Conservation (phyloP, 2,888 invertebrate genomes). For the Heliconius cydno region DNA sequence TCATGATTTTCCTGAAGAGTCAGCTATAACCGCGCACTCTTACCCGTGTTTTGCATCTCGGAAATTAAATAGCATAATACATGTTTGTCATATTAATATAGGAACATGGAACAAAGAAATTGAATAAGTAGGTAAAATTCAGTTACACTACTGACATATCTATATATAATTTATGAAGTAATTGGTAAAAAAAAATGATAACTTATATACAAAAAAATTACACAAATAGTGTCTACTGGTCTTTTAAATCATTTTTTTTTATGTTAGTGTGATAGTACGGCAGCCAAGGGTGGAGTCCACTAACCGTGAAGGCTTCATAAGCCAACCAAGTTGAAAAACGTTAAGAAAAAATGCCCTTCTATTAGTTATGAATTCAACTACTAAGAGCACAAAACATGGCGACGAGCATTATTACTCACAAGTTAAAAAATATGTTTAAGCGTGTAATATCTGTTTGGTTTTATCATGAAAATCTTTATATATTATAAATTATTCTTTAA, state of each 20-base stretch:
- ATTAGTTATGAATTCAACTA: conserved; percentile 38
- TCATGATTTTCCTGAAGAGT: not conserved
- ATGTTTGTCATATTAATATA: no score
- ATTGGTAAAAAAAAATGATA: no score
- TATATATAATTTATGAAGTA: no score
- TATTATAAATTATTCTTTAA: not conserved
- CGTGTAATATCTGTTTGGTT: not conserved
- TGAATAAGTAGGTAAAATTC: no score
- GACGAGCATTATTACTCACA: not conserved
- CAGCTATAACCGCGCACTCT: not conserved
- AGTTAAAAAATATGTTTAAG: not conserved
- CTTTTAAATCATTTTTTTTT: conserved; percentile 58
- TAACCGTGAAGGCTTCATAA: conserved; percentile 64
- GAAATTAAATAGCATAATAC: no score
- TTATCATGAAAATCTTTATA: not conserved
- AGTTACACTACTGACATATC: no score
- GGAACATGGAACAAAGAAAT: no score
- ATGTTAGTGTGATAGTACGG: conserved; percentile 52
- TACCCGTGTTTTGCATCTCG: no score
- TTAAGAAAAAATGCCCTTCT: conserved; percentile 48
- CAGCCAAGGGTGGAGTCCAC: conserved; percentile 61
- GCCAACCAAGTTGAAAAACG: conserved; percentile 47
- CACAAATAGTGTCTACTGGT: not conserved
- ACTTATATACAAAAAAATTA: not conserved
- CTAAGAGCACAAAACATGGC: conserved; percentile 21